These are phyloP conservation scores for Aethina tumida DNA, from an alignment of 1,140 invertebrate species.

Conservation along the genomic window DNA sequence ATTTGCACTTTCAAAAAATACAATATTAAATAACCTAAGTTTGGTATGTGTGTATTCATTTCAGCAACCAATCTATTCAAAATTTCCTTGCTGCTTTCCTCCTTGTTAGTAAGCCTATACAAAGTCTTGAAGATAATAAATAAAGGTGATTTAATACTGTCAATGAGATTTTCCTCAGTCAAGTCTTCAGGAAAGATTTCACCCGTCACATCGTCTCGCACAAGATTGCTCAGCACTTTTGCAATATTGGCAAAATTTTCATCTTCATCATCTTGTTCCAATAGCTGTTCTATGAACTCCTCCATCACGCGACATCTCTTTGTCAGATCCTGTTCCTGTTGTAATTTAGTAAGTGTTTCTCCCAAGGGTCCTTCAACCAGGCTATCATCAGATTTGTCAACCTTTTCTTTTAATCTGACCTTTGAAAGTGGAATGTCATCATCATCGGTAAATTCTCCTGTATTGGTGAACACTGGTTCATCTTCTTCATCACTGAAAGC, in stretches of 20 bases:
- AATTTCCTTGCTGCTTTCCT: slow-evolving; percentile 66
- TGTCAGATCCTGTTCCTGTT: slow-evolving; percentile 55
- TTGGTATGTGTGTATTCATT: slow-evolving; percentile 51
- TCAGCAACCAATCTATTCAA: slow-evolving; percentile 63
- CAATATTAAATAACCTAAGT: slow-evolving; percentile 74
- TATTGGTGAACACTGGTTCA: slow-evolving; percentile 41
- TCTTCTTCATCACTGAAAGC: slow-evolving; percentile 75
- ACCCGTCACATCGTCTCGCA: slow-evolving; percentile 40
- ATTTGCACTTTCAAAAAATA: slow-evolving; percentile 77
- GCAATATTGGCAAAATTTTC: slow-evolving; percentile 39
- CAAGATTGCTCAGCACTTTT: slow-evolving; percentile 43
- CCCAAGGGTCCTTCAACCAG: slow-evolving; percentile 32
- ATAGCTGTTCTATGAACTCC: slow-evolving; percentile 53
- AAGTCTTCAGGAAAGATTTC: slow-evolving; percentile 41
- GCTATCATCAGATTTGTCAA: slow-evolving; percentile 36
- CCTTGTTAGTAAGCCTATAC: slow-evolving; percentile 57
- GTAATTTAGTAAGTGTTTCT: slow-evolving; percentile 33
- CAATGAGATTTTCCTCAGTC: slow-evolving; percentile 50
- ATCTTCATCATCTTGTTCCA: slow-evolving; percentile 48
- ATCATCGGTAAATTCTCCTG: slow-evolving; percentile 74
- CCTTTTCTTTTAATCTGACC: slow-evolving; percentile 39
- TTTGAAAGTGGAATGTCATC: slow-evolving; percentile 74
- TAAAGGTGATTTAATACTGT: slow-evolving; percentile 69
- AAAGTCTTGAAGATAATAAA: slow-evolving; percentile 71
- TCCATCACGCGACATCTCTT: slow-evolving; percentile 61